These are phyloP conservation scores for Iphiclides podalirius DNA, from an alignment of 2,888 invertebrate species.

Conservation along the genomic window DNA sequence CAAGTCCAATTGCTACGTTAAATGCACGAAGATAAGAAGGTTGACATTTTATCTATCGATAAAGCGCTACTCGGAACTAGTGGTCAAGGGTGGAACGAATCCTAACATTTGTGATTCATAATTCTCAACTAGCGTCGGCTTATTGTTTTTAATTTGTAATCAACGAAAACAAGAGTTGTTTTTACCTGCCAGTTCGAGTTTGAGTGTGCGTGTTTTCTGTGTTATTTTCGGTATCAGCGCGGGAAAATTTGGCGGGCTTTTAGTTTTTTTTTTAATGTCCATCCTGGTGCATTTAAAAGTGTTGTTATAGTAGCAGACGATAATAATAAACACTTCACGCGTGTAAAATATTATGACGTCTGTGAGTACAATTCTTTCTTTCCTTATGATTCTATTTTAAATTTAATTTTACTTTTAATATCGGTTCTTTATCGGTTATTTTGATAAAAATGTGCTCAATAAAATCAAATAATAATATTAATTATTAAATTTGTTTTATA, in stretches of 20 bases:
- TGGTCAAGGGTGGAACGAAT: constrained; percentile 9
- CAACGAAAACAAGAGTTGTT: neutral
- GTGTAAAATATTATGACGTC: no score
- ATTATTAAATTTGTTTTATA: no score
- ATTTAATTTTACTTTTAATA: no score
- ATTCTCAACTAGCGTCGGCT: constrained; percentile 2
- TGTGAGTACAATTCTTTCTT: no score
- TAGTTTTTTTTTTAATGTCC: neutral
- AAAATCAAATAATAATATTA: no score
- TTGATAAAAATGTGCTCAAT: no score
- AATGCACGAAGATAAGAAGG: constrained; percentile 11
- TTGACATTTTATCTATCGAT: constrained; percentile 18
- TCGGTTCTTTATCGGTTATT: no score
- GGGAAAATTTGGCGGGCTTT: constrained; percentile 9
- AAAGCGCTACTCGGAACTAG: constrained; percentile 11
- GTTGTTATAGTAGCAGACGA: no score
- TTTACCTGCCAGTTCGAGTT: neutral
- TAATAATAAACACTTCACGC: no score
- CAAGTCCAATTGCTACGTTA: neutral
- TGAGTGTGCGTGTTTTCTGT: no score
- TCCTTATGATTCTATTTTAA: no score
- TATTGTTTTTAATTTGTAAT: neutral
- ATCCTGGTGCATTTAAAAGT: no score
- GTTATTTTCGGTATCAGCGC: neutral
- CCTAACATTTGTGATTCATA: constrained; percentile 3